Evolutionary conservation across 2,797 vertebrate genomes (phyloP).

Genomic region (Podargus strigoides): DNA sequence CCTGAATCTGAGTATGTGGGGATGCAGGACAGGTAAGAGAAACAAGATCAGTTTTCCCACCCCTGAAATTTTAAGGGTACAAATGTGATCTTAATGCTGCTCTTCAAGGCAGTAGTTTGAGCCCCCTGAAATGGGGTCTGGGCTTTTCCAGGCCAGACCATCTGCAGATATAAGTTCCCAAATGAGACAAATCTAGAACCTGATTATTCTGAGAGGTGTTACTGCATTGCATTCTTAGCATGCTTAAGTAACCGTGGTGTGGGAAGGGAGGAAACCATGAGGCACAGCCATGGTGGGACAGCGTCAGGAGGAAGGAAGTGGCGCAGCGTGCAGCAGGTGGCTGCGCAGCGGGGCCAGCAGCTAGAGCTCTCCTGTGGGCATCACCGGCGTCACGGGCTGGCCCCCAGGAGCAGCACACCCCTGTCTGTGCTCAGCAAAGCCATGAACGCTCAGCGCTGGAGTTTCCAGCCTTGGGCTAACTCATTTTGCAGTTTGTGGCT

Average conservation of each 20-base stretch:
- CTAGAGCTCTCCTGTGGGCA: neutral
- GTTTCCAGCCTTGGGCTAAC: neutral
- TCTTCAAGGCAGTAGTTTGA: neutral
- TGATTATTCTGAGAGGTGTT: neutral
- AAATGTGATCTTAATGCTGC: neutral
- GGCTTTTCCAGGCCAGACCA: neutral
- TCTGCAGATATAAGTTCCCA: neutral
- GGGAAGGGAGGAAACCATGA: neutral
- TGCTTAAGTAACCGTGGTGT: too few species aligned
- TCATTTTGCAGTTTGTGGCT: neutral
- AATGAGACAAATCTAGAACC: neutral
- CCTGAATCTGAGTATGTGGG: neutral
- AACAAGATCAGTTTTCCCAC: neutral
- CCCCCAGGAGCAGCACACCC: neutral
- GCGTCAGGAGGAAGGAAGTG: neutral
- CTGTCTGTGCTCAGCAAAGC: accelerated
- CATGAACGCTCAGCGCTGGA: accelerated
- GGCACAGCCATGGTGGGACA: accelerated
- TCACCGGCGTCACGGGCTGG: too few species aligned
- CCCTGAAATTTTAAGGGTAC: neutral
- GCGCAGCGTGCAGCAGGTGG: too few species aligned
- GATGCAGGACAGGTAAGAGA: neutral
- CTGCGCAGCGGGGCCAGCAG: too few species aligned
- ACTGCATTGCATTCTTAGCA: accelerated
- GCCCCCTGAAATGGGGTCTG: neutral